These are phyloP conservation scores for Alloplasta piceator DNA, from an alignment of 2,888 invertebrate genomes.

Conservation along the genomic window DNA sequence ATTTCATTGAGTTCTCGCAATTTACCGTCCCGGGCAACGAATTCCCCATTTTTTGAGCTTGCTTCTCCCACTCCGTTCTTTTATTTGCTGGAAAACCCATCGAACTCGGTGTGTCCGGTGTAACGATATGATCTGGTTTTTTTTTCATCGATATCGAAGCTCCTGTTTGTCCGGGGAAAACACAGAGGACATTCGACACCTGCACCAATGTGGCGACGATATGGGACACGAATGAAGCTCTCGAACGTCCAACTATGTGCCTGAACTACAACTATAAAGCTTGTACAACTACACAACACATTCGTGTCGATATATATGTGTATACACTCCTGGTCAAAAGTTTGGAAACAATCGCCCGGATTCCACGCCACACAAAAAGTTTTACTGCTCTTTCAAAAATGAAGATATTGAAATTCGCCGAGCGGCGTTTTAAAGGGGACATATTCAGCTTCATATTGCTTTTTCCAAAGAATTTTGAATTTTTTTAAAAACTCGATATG, in stretches of 20 bases:
- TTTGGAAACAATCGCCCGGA: too few relatives aligned
- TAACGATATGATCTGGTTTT: constrained; percentile 1
- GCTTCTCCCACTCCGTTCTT: background rate
- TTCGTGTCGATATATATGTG: background rate
- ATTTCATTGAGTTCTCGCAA: too few relatives aligned
- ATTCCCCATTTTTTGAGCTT: constrained; percentile 14
- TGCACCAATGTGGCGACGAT: constrained; percentile 1
- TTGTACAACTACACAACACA: constrained; percentile 10
- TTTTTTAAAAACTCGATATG: too few relatives aligned
- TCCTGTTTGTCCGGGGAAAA: constrained; percentile 43
- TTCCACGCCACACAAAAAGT: background rate
- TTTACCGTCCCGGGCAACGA: too few relatives aligned
- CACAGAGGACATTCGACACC: constrained; percentile 16
- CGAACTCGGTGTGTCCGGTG: constrained; percentile 16
- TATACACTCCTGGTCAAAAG: too few relatives aligned
- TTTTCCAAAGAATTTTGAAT: too few relatives aligned
- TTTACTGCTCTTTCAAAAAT: too few relatives aligned
- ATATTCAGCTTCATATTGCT: too few relatives aligned
- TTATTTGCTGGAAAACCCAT: constrained; percentile 8
- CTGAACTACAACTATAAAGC: background rate
- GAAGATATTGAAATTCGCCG: too few relatives aligned
- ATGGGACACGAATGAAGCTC: constrained; percentile 26
- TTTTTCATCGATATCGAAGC: constrained; percentile 43
- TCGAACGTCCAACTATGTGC: constrained; percentile 18
- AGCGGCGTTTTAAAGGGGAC: too few relatives aligned